phyloP scores from a whole-genome alignment of 2,113 vertebrate species.

The Ranitomeya variabilis region DNA sequence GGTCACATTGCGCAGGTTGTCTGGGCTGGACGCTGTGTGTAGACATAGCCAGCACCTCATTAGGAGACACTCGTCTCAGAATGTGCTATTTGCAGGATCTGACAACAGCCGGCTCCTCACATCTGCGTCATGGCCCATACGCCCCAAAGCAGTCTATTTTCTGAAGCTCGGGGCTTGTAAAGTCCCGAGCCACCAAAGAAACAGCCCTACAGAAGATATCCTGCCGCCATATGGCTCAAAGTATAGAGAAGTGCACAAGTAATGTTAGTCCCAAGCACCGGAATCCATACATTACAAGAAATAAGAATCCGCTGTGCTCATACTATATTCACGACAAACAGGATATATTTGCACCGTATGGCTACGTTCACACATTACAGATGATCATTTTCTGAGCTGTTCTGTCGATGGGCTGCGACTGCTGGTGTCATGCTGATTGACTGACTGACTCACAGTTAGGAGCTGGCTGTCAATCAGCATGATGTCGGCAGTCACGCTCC shows the following conservation, averaged over 20 bases:
- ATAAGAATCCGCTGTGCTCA: no score
- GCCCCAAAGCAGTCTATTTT: constrained; percentile 48
- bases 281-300: neutral
- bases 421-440: no score
- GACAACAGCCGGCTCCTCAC: constrained; percentile 56
- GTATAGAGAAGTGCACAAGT: no score
- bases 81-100: constrained; percentile 56
- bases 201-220: neutral
- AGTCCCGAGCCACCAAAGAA: neutral
- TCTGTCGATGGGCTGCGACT: no score
- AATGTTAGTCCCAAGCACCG: neutral
- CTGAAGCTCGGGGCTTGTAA: neutral
- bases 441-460: no score
- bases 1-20: constrained; percentile 12
- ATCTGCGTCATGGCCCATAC: constrained; percentile 39
- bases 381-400: no score
- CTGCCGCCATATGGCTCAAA: neutral
- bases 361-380: no score
- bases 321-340: no score
- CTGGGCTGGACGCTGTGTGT: neutral
- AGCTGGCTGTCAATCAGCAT: no score
- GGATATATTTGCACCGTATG: no score
- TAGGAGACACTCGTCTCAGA: constrained; percentile 55
- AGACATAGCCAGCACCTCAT: constrained; percentile 47
- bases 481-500: no score